Evolutionary conservation across 2,888 invertebrate genomes (phyloP), one percentile per base, ranked within the genome.

Genomic region (Ischnura elegans): DNA sequence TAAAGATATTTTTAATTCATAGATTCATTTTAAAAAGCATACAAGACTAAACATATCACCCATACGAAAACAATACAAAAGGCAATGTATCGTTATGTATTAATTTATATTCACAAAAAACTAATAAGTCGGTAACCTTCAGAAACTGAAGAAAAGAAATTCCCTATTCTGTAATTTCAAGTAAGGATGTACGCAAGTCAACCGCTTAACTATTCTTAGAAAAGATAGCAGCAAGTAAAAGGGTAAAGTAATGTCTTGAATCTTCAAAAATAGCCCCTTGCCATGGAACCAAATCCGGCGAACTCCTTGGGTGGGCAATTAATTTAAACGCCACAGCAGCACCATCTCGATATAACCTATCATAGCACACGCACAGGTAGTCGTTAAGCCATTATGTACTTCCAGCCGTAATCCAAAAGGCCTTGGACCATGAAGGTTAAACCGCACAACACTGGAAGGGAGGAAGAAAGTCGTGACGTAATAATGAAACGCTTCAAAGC

Each of bases 341-440:
- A 36, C n/a, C 76, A 76, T 29, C 76, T 76, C 36, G 76, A 76
- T 76, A 76, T 76, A 36, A 76, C 76, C 13, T 76, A 29, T 36
- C 76, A n/a, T 76, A 76, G 36, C 76, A 29, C 76, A 36, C 29
- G 76, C 76, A 36, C 29, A 21, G 76, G 76, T 5, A 16, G 13
- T 36, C 25, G 36, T 36, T 76, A 36, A 76, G 36, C 29, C 5
- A 76, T 76, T 29, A 76, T 36, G 36, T 36, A 36, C 36, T 76
- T 76, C 76, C 76, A 76, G 76, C 29, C 36, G 36, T 36, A 76
- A 76, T 76, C 76, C 76, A 36, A 36, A 29, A 16, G 36, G 76
- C 76, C 36, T 76, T 36, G 29, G 29, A 76, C 76, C 76, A 76
- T 76, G 76, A 76, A 76, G 76, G 76, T 36, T 76, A 76, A 76